A percentile compares a stretch with the other conserved stretches of the same genome.
phyloP scores from a whole-genome alignment of 2,888 invertebrate species.

The Drosophila eohydei region DNA sequence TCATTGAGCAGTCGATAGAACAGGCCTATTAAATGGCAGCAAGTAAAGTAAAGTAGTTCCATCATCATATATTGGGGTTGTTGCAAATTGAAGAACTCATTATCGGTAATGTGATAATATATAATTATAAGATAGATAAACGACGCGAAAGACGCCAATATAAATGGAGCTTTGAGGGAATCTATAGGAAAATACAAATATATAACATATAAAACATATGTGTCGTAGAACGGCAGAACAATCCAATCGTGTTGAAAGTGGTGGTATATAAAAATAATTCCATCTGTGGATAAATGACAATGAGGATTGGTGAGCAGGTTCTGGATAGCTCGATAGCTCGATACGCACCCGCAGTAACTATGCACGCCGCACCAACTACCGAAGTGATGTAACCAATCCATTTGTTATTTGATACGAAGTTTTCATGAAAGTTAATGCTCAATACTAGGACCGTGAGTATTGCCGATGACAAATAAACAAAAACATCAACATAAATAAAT shows the following conservation, averaged over 20 bases:
- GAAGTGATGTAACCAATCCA: conserved; percentile 46
- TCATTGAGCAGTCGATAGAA: conserved; percentile 53
- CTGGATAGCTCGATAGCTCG: not conserved
- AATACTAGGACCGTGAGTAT: conserved; percentile 16
- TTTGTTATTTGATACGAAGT: not conserved
- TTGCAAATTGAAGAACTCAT: not conserved
- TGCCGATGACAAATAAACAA: not conserved
- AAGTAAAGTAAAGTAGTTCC: conserved; percentile 26
- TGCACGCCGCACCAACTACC: not conserved
- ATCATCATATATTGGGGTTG: conserved; percentile 1
- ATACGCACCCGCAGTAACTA: conserved; percentile 40
- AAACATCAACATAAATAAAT: conserved; percentile 37
- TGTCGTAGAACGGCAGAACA: conserved; percentile 36
- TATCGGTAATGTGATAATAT: not conserved
- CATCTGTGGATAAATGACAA: not conserved
- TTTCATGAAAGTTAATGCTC: conserved; percentile 37
- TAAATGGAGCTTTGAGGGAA: conserved; percentile 15
- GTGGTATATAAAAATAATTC: conserved; percentile 31
- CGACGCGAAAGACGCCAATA: conserved; percentile 28
- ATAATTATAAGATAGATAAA: not conserved
- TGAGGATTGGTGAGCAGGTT: not conserved
- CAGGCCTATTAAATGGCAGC: conserved; percentile 50
- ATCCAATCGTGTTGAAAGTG: conserved; percentile 15
- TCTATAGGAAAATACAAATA: conserved; percentile 58
- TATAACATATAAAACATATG: conserved; percentile 44